These are phyloP conservation scores for Prinia subflava DNA, from an alignment of 2,113 vertebrate species.

Conservation along the genomic window DNA sequence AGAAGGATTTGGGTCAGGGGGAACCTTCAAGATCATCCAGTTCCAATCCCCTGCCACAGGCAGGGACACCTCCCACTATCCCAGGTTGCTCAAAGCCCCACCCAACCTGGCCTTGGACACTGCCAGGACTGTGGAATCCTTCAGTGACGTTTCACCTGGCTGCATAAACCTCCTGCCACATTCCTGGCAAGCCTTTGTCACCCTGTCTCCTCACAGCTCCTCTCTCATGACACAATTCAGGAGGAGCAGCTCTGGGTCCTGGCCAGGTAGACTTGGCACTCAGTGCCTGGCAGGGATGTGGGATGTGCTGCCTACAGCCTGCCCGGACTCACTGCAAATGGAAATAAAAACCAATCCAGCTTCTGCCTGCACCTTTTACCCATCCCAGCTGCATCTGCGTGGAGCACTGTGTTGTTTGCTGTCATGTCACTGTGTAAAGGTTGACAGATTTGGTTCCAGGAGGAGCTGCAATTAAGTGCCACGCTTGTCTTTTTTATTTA, in stretches of 20 bases:
- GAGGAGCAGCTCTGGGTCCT: conserved; percentile 6
- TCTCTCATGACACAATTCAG: conserved; percentile 1
- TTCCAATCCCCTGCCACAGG: too few species aligned
- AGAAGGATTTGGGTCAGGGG: neutral
- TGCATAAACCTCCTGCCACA: neutral
- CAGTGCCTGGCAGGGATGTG: neutral
- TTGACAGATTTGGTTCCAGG: neutral
- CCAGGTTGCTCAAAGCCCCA: neutral
- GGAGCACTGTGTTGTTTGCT: neutral
- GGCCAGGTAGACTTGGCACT: conserved; percentile 56
- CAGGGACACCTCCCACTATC: neutral
- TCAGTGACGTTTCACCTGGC: conserved; percentile 19
- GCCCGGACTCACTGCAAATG: neutral
- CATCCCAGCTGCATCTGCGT: neutral
- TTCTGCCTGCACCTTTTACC: neutral
- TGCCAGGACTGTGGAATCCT: neutral
- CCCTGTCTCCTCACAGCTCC: conserved; percentile 11
- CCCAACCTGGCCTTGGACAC: neutral
- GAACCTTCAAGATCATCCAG: neutral
- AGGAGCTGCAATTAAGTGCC: neutral
- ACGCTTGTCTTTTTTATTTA: neutral
- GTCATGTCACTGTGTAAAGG: neutral
- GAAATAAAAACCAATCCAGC: neutral
- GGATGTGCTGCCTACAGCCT: neutral
- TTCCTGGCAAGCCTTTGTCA: conserved; percentile 6